phyloP scores from a whole-genome alignment of 2,888 invertebrate genomes.

The Dastarcus helophoroides region DNA sequence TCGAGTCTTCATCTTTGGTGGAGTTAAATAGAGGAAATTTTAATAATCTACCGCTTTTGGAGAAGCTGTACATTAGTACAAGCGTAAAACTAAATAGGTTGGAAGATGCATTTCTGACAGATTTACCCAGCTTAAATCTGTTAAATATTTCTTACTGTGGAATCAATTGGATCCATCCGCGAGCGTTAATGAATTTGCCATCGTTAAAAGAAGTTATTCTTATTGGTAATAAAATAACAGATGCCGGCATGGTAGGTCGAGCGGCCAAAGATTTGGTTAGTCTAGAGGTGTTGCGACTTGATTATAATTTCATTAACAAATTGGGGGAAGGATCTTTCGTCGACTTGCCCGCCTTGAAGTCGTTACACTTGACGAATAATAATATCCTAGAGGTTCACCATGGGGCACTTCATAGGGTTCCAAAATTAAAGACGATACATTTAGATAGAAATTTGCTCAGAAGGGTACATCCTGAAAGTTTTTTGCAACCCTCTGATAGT shows the following conservation, averaged over 20 bases:
- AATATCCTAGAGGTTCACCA: slow-evolving; percentile 63
- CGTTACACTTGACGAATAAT: slow-evolving; percentile 58
- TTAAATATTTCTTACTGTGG: slow-evolving; percentile 70
- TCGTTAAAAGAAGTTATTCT: slow-evolving; percentile 57
- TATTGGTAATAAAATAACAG: slow-evolving; percentile 59
- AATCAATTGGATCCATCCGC: slow-evolving; percentile 65
- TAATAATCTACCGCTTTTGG: slow-evolving; percentile 57
- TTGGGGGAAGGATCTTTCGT: slow-evolving; percentile 69
- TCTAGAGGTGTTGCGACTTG: slow-evolving; percentile 56
- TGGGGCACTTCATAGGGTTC: slow-evolving; percentile 71
- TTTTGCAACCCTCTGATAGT: slow-evolving; percentile 60
- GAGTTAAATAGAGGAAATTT: slow-evolving; percentile 59
- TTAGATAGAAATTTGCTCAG: slow-evolving; percentile 66
- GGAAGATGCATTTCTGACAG: slow-evolving; percentile 61
- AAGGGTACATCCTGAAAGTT: slow-evolving; percentile 71
- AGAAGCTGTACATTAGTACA: slow-evolving; percentile 62
- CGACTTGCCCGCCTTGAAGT: slow-evolving; percentile 58
- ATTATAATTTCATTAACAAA: slow-evolving; percentile 58
- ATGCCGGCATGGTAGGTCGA: slow-evolving; percentile 72
- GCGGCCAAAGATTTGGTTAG: slow-evolving; percentile 65
- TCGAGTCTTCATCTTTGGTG: slow-evolving; percentile 55
- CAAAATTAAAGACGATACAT: slow-evolving; percentile 59
- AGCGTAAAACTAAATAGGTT: slow-evolving; percentile 54
- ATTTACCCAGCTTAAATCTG: slow-evolving; percentile 47
- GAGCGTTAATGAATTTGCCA: slow-evolving; percentile 63